These are phyloP conservation scores for Indri indri DNA, from an alignment of 2,113 vertebrate genomes.

Conservation along the genomic window DNA sequence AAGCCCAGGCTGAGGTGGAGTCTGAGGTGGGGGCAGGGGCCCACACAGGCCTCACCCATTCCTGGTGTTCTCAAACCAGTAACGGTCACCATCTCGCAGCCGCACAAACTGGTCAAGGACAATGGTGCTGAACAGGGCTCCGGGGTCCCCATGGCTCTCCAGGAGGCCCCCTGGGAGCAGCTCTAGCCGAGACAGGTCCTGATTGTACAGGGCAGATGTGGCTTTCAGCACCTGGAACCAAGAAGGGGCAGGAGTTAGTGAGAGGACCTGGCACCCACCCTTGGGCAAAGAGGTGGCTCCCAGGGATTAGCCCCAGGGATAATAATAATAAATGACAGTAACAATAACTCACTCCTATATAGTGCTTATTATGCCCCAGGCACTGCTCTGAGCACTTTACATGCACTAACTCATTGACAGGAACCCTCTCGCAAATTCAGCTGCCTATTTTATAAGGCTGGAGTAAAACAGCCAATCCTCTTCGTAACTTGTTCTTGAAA, in stretches of 20 bases:
- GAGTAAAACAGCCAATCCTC: background rate
- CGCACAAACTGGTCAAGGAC: slow-evolving; percentile 91
- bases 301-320: background rate
- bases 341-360: background rate
- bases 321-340: background rate
- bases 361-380: background rate
- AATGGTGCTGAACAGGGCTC: slow-evolving; percentile 87
- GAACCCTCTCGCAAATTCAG: background rate
- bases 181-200: slow-evolving; percentile 88
- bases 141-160: slow-evolving; percentile 84
- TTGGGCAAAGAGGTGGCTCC: background rate
- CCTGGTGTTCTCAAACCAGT: slow-evolving; percentile 92
- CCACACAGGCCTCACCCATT: slow-evolving; percentile 84
- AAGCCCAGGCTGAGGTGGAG: background rate
- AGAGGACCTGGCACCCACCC: background rate
- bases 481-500: background rate
- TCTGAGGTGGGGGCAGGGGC: background rate
- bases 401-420: background rate
- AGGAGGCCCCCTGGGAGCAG: slow-evolving; percentile 89
- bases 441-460: background rate
- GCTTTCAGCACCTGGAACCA: slow-evolving; percentile 79
- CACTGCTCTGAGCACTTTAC: background rate
- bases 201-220: slow-evolving; percentile 79
- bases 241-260: background rate
- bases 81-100: slow-evolving; percentile 91